Evolutionary conservation across 2,113 vertebrate species (phyloP).

Genomic region (Misgurnus anguillicaudatus): DNA sequence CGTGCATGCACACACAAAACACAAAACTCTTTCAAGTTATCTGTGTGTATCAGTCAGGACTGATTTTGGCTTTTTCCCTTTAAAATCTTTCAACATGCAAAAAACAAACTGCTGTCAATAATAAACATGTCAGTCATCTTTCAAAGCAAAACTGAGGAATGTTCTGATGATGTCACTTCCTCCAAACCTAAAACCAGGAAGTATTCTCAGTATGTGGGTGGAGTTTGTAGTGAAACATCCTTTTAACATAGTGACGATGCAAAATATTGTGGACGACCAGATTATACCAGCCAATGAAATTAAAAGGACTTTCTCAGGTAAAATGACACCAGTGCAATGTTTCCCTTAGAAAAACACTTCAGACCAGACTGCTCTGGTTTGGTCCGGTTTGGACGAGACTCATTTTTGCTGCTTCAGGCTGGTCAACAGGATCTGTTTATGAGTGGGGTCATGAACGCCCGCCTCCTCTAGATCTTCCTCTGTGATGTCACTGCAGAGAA

Average conservation of each 20-base stretch:
- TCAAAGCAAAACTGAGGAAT: conserved; percentile 49
- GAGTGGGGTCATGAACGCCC: conserved; percentile 84
- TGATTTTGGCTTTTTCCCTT: conserved; percentile 46
- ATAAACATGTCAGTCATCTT: conserved; percentile 28
- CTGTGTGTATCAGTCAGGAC: neutral
- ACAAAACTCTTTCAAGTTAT: conserved; percentile 25
- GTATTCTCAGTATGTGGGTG: neutral
- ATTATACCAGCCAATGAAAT: conserved; percentile 45
- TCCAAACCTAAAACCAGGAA: conserved; percentile 22
- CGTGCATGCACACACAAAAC: conserved; percentile 35
- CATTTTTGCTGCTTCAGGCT: conserved; percentile 78
- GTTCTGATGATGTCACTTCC: conserved; percentile 45
- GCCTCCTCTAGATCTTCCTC: conserved; percentile 96
- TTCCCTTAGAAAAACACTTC: conserved; percentile 65
- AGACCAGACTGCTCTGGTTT: conserved; percentile 51
- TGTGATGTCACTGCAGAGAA: conserved; percentile 85
- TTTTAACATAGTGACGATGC: conserved; percentile 27
- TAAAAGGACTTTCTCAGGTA: neutral
- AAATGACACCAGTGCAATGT: conserved; percentile 62
- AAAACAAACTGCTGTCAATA: neutral
- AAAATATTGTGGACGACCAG: conserved; percentile 56
- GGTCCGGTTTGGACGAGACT: conserved; percentile 46
- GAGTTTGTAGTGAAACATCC: conserved; percentile 56
- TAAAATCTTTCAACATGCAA: conserved; percentile 47
- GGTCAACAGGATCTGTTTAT: conserved; percentile 88